Evolutionary conservation across 2,113 vertebrate species (phyloP), one percentile per base, ranked within the genome.

Genomic region (Geococcyx californianus): DNA sequence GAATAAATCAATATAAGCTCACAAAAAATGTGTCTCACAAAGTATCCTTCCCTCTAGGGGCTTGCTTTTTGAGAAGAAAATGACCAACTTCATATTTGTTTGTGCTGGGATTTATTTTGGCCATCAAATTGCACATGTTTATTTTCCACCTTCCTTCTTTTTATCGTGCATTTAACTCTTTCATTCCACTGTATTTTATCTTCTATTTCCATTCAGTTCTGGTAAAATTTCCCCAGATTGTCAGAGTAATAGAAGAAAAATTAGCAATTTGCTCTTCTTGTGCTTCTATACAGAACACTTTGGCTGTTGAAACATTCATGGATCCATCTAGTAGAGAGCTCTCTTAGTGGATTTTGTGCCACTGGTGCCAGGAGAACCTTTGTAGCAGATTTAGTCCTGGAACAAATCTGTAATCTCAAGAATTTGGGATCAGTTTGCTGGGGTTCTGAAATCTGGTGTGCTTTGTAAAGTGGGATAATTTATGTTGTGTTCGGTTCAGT

Each of bases 291-390:
- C 7, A 17, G 55, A 92, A 26, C 59, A 38, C 47, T 69, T 85
- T 26, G 55, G 34, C 91, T 80, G 23, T 62, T 86, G 76, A 86
- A 96, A 90, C 63, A 77, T 95, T 94, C 66, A 84, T 86, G 59
- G 90, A 54, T 33, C 36, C 38, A 34, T 70, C 80, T 51, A 66
- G 36, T 80, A 89, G 75, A 84, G 89, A 87, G 60, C 62, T 91
- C 16, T 84, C 87, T 78, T 45, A 66, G 81, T 64, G 56, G 82
- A 82, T 93, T 94, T 93, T 3, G 8, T 56, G 90, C 52, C 91
- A 64, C 62, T 89, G 74, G 60, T 93, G 84, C 66, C 69, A 75
- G 69, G 81, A 93, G 49, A 87, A 74, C 40, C 70, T n/a, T 91
- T 75, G 52, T 60, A 55, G 38, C 33, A 78, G 81, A 12, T 20